Base-by-base conservation (phyloP, 2,888 invertebrate species). In the Zaprionus obscuricornis region DNA sequence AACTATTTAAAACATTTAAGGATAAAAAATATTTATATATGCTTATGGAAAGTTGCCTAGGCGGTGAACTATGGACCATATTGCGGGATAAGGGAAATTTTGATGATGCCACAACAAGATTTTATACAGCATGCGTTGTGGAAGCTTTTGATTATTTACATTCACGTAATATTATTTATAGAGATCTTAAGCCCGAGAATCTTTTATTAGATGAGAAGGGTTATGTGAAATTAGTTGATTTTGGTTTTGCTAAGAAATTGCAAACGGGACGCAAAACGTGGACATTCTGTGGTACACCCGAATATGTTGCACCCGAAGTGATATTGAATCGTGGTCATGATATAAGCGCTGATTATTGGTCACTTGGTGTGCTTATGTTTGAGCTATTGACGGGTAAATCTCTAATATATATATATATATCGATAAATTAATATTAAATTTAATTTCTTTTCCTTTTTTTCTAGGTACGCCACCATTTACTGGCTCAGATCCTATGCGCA, bases 251-350 rank as follows among this genome's bases (percentile, higher is more conserved):
- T 10, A 99, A 99, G 91, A 97, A 96, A 88, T 91, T 99, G 79
- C 94, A 96, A 88, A 94, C 95, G 52, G 98, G 98, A 45, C 93
- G 97, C 63, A 98, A 99, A 91, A 99, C 99, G 0, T 99, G 99
- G 99, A 99, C 99, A 0, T 99, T 99, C 92, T 99, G 99, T 89
- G 99, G 98, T 2, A 99, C 98, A 1, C 97, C 97, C 0, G 97
- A 99, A 90, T 99, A 99, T 90, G 99, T 99, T 5, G 98, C 99
- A 6, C 99, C 99, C 0, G 99, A 99, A 92, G 97, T 99, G 59
- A 99, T 99, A 86, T 92, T 99, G 83, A 99, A 99, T 91, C 94
- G 97, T 87, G 98, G 99, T 45, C 99, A 99, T 90, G 99, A 99
- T 90, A 97, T 97, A 64, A 96, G 96, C 85, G 98, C 98, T 0